Evolutionary conservation across 1,140 invertebrate genomes (phyloP).

Genomic region (Caerostris darwini): DNA sequence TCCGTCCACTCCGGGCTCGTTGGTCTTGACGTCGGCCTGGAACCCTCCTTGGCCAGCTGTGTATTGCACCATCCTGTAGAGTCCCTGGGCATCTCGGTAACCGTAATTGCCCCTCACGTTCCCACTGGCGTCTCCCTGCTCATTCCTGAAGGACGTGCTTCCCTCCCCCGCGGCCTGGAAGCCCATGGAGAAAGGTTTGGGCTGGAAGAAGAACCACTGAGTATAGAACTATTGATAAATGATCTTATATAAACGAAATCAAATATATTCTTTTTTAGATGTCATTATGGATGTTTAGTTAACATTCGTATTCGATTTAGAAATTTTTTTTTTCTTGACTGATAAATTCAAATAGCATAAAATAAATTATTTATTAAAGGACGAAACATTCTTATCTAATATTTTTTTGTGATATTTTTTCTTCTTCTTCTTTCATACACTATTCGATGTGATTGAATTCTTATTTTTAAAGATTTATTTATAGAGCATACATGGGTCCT

Average conservation of each 20-base stretch:
- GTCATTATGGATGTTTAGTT: background rate
- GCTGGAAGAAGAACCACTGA: background rate
- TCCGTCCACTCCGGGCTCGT: constrained; percentile 48
- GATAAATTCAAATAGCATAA: no score
- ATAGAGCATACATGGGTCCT: no score
- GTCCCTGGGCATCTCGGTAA: constrained; percentile 45
- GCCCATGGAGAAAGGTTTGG: background rate
- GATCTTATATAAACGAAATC: background rate
- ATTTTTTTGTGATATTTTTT: no score
- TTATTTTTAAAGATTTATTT: no score
- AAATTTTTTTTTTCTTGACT: no score
- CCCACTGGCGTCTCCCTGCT: background rate
- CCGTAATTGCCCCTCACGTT: constrained; percentile 25
- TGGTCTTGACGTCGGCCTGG: constrained; percentile 59
- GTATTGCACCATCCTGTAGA: constrained; percentile 39
- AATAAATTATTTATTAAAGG: no score
- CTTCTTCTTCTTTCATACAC: no score
- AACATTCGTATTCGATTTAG: background rate
- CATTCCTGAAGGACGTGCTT: background rate
- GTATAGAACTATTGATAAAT: background rate
- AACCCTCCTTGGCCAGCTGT: constrained; percentile 59
- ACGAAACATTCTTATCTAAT: no score
- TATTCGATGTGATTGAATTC: no score
- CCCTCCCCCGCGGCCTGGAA: background rate
- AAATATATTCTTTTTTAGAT: background rate